Conservation (phyloP, 2,113 vertebrate species). For the Phasianus colchicus region DNA sequence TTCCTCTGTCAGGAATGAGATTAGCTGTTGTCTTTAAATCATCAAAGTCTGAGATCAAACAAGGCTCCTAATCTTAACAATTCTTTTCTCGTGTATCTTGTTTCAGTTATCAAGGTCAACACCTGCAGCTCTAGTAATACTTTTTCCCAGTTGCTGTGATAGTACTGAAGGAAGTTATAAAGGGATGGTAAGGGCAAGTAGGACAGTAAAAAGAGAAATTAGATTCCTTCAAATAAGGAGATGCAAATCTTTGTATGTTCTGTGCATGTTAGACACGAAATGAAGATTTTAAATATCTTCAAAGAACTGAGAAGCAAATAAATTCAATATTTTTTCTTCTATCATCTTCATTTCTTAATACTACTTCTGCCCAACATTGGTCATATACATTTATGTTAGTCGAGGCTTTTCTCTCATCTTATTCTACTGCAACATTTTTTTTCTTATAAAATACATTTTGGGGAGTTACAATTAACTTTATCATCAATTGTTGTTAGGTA, state of each 20-base stretch:
- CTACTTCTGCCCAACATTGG: fast-evolving
- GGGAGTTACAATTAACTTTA: neutral
- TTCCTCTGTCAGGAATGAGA: conserved; percentile 34
- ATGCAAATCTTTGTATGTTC: neutral
- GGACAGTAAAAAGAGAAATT: neutral
- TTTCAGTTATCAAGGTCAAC: conserved; percentile 17
- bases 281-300: neutral
- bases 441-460: neutral
- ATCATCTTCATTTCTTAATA: neutral
- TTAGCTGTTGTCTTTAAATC: conserved; percentile 73
- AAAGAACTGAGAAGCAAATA: neutral
- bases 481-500: neutral
- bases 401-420: neutral
- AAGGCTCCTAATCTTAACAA: conserved; percentile 54
- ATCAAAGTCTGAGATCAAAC: conserved; percentile 42
- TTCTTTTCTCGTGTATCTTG: conserved; percentile 25
- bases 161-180: neutral
- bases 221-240: neutral
- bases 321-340: neutral
- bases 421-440: fast-evolving
- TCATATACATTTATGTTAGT: neutral
- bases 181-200: neutral
- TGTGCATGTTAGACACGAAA: neutral
- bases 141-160: neutral
- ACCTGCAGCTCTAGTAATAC: neutral